phyloP scores from a whole-genome alignment of 1,140 invertebrate species.

The Achatina immaculata region DNA sequence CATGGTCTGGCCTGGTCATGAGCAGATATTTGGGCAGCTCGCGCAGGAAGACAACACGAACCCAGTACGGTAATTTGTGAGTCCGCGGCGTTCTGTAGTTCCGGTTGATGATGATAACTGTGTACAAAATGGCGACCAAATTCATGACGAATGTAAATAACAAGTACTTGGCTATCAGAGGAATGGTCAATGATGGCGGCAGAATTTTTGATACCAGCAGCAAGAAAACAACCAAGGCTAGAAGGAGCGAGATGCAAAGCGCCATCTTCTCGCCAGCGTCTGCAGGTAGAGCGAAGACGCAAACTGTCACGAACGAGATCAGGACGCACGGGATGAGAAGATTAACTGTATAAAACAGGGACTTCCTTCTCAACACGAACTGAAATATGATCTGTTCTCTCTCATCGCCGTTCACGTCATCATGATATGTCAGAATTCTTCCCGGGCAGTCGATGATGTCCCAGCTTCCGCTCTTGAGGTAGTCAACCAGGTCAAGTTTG shows the following conservation, averaged over 20 bases:
- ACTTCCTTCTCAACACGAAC: slow-evolving; percentile 96
- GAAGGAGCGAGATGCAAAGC: slow-evolving; percentile 68
- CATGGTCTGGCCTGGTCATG: slow-evolving; percentile 70
- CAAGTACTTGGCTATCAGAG: slow-evolving; percentile 87
- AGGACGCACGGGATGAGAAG: slow-evolving; percentile 67
- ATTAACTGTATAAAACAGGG: slow-evolving; percentile 99
- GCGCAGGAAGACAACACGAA: slow-evolving; percentile 67
- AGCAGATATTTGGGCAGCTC: slow-evolving; percentile 68
- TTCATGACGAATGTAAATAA: slow-evolving; percentile 99
- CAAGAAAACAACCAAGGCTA: slow-evolving; percentile 72
- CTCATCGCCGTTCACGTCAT: slow-evolving; percentile 56
- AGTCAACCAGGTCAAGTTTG: slow-evolving; percentile 95
- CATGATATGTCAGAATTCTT: slow-evolving; percentile 50
- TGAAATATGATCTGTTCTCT: slow-evolving; percentile 60
- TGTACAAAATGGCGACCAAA: slow-evolving; percentile 97
- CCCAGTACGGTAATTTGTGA: slow-evolving; percentile 74
- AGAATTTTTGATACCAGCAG: slow-evolving; percentile 70
- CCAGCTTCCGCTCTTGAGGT: slow-evolving; percentile 99
- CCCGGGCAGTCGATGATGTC: slow-evolving; percentile 96
- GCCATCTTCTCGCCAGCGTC: slow-evolving; percentile 70
- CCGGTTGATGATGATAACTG: slow-evolving; percentile 99
- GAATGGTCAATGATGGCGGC: slow-evolving; percentile 71
- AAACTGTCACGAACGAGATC: slow-evolving; percentile 83
- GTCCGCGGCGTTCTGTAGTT: slow-evolving; percentile 95
- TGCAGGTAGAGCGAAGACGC: slow-evolving; percentile 88